Evolutionary conservation across 2,888 invertebrate species (phyloP), one percentile per base, ranked within the genome.

Genomic region (Blastobasis adustella): DNA sequence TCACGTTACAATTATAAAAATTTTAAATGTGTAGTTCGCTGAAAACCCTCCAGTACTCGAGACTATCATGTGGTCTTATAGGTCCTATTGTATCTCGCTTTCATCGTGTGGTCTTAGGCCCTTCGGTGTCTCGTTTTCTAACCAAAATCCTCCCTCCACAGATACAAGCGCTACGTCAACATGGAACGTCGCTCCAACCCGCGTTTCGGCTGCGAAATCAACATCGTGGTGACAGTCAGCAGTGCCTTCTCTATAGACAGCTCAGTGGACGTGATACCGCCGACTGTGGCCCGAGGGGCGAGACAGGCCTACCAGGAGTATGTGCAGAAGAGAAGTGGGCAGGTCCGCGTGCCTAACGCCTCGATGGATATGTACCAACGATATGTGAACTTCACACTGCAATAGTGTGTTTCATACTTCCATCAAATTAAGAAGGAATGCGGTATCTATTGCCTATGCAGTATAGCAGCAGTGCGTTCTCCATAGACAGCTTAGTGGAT

Each of bases 251-350:
- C 91, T 0, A 89, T 91, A 56, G 93, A 92, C 74, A 91, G 91
- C 54, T 89, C 91, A 0, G 82, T 90, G 36, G 84, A 91, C 67
- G 92, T 93, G 23, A 90, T 90, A 45, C 90, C 93, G 37, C 95
- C 95, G 1, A 90, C 86, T 4, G 93, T 95, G 9, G 87, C 88
- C 7, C 82, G 89, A 58, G 79, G 87, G 9, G 90, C 93, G 45
- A 85, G 91, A 49, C 91, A 92, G 60, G 90, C 94, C 57, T 96
- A 96, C 72, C 84, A 90, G 55, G 90, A 91, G 49, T 95, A 95
- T 50, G 90, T 95, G 4, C 87, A 64, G 72, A 90, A 65, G 70
- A 82, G 60, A 69, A 83, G 60, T 86, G 94, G 92, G 85, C 51
- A 82, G 69, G 42, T 80, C 58, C 54, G 90, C 80, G 73, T 79